Percentiles rank a stretch among this genome's conserved stretches.
phyloP scores from a whole-genome alignment of 2,888 invertebrate genomes.

The Heliconius hortense region DNA sequence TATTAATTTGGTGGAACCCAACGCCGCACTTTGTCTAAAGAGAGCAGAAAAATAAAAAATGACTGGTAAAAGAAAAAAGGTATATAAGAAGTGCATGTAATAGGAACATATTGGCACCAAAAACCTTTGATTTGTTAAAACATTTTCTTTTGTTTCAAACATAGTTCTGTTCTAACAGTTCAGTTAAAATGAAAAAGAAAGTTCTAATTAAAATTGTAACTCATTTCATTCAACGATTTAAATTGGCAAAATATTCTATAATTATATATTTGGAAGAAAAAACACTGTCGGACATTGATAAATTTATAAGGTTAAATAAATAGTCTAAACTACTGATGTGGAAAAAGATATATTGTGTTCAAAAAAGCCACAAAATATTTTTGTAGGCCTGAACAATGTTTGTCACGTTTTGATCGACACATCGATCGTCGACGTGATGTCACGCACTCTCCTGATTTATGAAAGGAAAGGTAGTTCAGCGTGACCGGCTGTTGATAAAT shows the following conservation, averaged over 20 bases:
- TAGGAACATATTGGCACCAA: not conserved
- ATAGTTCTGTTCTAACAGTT: not conserved
- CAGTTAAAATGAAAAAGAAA: not conserved
- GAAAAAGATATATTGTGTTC: constrained; percentile 22
- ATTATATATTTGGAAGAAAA: not conserved
- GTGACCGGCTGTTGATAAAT: constrained; percentile 58
- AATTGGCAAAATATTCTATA: not conserved
- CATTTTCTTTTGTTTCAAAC: not conserved
- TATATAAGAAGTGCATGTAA: no score
- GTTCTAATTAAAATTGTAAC: not conserved
- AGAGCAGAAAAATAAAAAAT: no score
- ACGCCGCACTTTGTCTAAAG: no score
- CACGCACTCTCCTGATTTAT: constrained; percentile 74
- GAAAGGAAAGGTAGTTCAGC: constrained; percentile 60
- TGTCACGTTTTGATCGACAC: constrained; percentile 68
- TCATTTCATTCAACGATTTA: not conserved
- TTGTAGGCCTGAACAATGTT: constrained; percentile 54
- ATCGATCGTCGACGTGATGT: constrained; percentile 68
- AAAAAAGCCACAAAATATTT: constrained; percentile 37
- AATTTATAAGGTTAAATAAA: constrained; percentile 3
- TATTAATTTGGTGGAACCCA: no score
- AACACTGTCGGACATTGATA: not conserved
- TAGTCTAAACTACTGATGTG: constrained; percentile 16
- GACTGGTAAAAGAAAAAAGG: no score
- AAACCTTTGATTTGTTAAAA: not conserved